Evolutionary conservation across 2,888 invertebrate genomes (phyloP), one percentile per base, ranked within the genome.

Genomic region (Sussaba pulchella): DNA sequence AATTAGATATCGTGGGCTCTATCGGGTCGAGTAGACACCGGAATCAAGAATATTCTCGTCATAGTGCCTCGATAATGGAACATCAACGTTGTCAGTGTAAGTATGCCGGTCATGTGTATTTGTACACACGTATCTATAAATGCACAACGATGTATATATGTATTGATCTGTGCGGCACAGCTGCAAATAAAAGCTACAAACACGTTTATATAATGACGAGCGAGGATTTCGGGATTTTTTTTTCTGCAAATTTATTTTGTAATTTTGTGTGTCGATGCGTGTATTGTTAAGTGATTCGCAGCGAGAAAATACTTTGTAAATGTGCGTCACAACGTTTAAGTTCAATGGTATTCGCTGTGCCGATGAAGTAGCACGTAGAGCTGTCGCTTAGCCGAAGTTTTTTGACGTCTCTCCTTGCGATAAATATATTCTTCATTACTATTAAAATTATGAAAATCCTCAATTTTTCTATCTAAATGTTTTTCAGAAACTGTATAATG

Each of bases 121-220:
- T 47, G 52, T 39, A 5, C n/a, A 26, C n/a, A 21, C 21, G 10
- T 24, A 36, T 64, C 36, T 36, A 10, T 50, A 21, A 26, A 52
- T 72, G 52, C 8, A 73, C 12, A 52, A 3, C 63, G 8, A 64
- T 52, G 21, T 9, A 57, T 8, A 12, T 52, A n/a, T 1, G 26
- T 52, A 26, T 31, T 52, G 54, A 59, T 66, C 39, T 67, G 66
- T 78, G 81, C 73, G 47, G 78, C 81, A 78, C 70, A 74, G 31
- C 73, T 81, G 78, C 81, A 81, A 81, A 81, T 78, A 78, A 77
- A 81, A 50, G 54, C 47, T 78, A 70, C 57, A 78, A 78, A 70
- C 57, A 66, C 39, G 59, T 47, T 67, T 50, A 67, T 31, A 31
- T 5, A 57, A 39, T 61, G 67, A 67, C 74, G 67, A 67, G 67